Conservation (phyloP, 53 echinoderm and acorn worm species). For the Patiria pectinifera region DNA sequence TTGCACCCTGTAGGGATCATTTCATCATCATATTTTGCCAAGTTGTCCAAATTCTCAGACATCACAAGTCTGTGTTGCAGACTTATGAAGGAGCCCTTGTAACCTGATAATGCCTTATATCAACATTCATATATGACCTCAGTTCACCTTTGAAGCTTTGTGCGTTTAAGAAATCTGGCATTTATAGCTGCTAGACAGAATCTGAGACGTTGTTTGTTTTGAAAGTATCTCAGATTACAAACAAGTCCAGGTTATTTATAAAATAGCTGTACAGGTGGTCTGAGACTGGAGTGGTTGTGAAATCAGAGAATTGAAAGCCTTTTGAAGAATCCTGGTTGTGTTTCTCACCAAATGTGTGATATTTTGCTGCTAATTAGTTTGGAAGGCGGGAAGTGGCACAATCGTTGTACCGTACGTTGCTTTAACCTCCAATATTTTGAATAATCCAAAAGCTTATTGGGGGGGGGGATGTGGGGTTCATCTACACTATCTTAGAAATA, state of each 20-base stretch:
- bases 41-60: background rate
- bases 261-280: conserved; percentile 28
- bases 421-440: too few relatives aligned
- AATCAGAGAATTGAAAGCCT: background rate
- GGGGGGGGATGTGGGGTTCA: too few relatives aligned
- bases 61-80: background rate
- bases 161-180: background rate
- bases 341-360: too few relatives aligned
- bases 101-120: conserved; percentile 10
- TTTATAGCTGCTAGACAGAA: background rate
- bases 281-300: background rate
- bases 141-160: background rate
- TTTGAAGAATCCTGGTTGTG: background rate
- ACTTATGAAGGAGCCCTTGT: background rate
- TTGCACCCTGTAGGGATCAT: too few relatives aligned
- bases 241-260: background rate
- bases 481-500: too few relatives aligned
- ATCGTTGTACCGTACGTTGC: too few relatives aligned
- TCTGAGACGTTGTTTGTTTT: conserved; percentile 36
- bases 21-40: too few relatives aligned
- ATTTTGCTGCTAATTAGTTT: too few relatives aligned
- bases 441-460: too few relatives aligned
- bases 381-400: too few relatives aligned
- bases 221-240: background rate
- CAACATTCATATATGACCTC: background rate